Evolutionary conservation across 2,888 invertebrate species (phyloP).

Genomic region (Miltochrista miniata): DNA sequence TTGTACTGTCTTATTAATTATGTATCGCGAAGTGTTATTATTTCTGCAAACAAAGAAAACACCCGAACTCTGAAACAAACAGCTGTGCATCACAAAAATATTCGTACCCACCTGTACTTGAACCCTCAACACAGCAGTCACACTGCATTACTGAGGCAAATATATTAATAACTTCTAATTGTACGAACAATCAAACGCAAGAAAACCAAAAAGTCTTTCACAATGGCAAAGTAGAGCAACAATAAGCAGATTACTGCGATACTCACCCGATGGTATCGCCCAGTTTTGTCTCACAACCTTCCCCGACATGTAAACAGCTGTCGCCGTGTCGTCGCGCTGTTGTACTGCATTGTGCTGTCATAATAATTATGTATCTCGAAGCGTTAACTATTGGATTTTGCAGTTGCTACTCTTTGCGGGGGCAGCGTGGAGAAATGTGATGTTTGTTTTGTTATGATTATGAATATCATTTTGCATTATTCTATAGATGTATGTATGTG

Average conservation of each 20-base stretch:
- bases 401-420: constrained; percentile 50
- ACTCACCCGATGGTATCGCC: constrained; percentile 56
- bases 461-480: not conserved
- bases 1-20: constrained; percentile 66
- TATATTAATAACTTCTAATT: too few species aligned
- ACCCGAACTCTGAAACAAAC: too few species aligned
- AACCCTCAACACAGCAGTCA: too few species aligned
- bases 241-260: constrained; percentile 60
- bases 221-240: constrained; percentile 42
- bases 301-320: constrained; percentile 58
- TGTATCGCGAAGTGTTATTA: too few species aligned
- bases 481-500: constrained; percentile 4
- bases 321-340: constrained; percentile 54
- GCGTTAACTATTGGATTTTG: constrained; percentile 65
- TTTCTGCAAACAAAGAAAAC: too few species aligned
- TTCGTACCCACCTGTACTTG: too few species aligned
- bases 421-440: constrained; percentile 12
- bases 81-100: too few species aligned
- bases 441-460: constrained; percentile 22
- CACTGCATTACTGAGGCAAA: too few species aligned
- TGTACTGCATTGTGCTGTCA: constrained; percentile 71
- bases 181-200: too few species aligned
- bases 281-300: constrained; percentile 40
- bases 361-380: constrained; percentile 72
- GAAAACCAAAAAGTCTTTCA: constrained; percentile 16